These are phyloP conservation scores for Gnathonemus echidnorhynchus DNA, from an alignment of 2,113 vertebrate genomes.

Conservation along the genomic window DNA sequence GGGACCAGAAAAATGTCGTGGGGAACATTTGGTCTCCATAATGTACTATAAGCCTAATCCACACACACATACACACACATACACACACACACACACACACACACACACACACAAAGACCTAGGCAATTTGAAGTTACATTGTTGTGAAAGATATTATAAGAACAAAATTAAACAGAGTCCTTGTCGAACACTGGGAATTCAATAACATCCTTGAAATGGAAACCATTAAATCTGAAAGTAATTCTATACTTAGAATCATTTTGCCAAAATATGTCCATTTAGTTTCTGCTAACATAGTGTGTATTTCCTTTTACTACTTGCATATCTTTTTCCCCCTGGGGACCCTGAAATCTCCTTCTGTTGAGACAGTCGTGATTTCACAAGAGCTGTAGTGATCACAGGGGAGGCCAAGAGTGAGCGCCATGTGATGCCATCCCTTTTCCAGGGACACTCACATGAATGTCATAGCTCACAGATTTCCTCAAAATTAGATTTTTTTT, in stretches of 20 bases:
- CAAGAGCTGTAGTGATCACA: not conserved
- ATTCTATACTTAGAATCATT: not conserved
- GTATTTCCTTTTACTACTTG: not conserved
- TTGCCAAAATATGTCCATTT: not conserved
- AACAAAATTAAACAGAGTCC: not conserved
- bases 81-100: too few species aligned
- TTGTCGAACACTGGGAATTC: not conserved
- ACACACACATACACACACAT: too few species aligned
- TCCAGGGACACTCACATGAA: not conserved
- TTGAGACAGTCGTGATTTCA: not conserved
- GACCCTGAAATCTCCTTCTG: not conserved
- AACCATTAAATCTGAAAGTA: not conserved
- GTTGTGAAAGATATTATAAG: not conserved
- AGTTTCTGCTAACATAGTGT: not conserved
- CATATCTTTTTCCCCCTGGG: not conserved
- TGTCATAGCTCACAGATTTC: not conserved
- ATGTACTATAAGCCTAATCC: too few species aligned
- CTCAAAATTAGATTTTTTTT: constrained; percentile 7
- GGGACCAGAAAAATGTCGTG: too few species aligned
- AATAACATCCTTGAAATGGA: not conserved
- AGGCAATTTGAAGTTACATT: not conserved
- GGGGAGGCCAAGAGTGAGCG: not conserved
- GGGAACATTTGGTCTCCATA: too few species aligned
- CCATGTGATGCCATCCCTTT: not conserved
- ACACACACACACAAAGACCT: not conserved